A percentile compares a stretch with the other conserved stretches of the same genome.
Conservation (phyloP, 2,797 vertebrate species). For the Gouania willdenowi region DNA sequence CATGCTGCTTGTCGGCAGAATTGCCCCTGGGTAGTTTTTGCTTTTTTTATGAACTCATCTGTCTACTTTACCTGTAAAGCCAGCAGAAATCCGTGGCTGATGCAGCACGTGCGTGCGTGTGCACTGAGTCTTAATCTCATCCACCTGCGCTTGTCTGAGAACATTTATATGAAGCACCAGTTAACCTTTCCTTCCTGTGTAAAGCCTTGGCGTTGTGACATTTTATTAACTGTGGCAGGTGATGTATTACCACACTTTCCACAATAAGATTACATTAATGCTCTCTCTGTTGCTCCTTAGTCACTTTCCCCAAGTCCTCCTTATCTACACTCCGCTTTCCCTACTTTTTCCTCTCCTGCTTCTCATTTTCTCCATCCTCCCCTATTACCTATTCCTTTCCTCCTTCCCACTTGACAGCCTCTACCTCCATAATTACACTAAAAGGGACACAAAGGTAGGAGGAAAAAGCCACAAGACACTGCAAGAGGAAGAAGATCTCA, state of each 20-base stretch:
- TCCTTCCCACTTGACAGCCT: constrained; percentile 12
- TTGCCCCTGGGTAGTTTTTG: constrained; percentile 1
- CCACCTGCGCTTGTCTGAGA: constrained; percentile 45
- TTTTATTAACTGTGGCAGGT: constrained; percentile 73
- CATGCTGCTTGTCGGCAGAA: constrained; percentile 7
- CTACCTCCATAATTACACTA: constrained; percentile 28
- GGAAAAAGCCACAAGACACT: constrained; percentile 8
- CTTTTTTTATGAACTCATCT: constrained; percentile 23
- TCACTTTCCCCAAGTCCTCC: constrained; percentile 22
- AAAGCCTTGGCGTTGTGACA: constrained; percentile 47
- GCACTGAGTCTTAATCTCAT: constrained; percentile 32
- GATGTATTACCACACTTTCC: constrained; percentile 70
- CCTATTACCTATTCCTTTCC: background rate
- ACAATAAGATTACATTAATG: constrained; percentile 61
- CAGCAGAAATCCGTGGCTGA: background rate
- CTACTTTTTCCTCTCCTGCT: background rate
- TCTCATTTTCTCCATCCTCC: background rate
- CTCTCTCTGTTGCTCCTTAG: constrained; percentile 21
- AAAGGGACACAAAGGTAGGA: constrained; percentile 9
- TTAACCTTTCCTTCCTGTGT: constrained; percentile 66
- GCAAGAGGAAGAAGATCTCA: constrained; percentile 5
- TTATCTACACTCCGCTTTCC: constrained; percentile 21
- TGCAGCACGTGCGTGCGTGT: constrained; percentile 6
- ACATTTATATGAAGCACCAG: constrained; percentile 66
- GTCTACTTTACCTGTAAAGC: constrained; percentile 4